Conservation (phyloP, 53 echinoderm and acorn worm genomes). For the Mesocentrotus franciscanus region DNA sequence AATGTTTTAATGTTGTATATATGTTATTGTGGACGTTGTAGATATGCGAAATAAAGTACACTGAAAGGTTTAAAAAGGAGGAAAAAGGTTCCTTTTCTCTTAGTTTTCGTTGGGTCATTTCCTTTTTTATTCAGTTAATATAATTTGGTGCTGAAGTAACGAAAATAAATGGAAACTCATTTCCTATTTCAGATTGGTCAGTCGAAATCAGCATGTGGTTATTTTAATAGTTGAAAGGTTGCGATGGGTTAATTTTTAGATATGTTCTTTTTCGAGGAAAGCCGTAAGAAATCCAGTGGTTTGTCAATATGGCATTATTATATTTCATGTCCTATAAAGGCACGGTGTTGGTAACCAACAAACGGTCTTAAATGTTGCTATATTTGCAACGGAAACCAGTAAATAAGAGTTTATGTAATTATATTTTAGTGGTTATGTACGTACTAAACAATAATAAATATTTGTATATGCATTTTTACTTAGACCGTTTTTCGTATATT, state of each 20-base stretch:
- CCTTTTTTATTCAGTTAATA: background rate
- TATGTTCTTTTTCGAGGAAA: background rate
- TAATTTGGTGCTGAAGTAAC: background rate
- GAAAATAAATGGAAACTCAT: background rate
- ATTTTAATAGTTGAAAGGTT: constrained; percentile 9
- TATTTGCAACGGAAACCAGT: background rate
- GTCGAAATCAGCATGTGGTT: background rate
- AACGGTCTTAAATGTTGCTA: background rate
- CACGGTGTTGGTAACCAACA: background rate
- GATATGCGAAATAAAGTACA: no score
- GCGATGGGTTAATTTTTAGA: background rate
- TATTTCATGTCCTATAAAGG: background rate
- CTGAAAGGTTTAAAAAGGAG: no score
- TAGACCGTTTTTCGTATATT: no score
- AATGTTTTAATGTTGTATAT: no score
- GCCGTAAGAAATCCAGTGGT: background rate
- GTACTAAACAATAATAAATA: no score
- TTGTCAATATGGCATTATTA: background rate
- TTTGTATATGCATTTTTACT: no score
- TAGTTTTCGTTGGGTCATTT: no score
- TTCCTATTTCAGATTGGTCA: constrained; percentile 15
- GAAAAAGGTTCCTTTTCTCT: no score
- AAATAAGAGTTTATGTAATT: background rate
- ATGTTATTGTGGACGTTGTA: no score
- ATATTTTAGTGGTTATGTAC: background rate